Conservation (phyloP, 1,140 invertebrate genomes). For the Oscheius sp. region DNA sequence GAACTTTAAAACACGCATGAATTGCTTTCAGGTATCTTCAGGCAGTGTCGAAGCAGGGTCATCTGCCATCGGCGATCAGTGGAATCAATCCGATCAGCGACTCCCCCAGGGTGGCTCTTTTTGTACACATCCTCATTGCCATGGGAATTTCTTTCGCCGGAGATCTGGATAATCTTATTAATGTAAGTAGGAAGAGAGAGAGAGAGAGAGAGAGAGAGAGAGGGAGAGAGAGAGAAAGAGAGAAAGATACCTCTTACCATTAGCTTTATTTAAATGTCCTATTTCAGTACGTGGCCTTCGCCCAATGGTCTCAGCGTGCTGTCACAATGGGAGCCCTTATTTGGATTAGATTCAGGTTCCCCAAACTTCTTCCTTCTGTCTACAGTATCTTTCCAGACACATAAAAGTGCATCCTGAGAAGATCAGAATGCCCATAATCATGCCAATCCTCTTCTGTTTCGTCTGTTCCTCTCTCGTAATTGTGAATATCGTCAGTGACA, state of each 20-base stretch:
- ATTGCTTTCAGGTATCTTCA: constrained; percentile 30
- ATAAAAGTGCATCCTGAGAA: constrained; percentile 28
- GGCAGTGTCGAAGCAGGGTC: constrained; percentile 17
- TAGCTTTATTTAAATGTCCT: not conserved
- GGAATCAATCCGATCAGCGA: constrained; percentile 31
- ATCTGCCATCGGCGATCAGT: constrained; percentile 19
- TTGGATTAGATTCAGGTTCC: constrained; percentile 11
- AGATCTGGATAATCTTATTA: constrained; percentile 31
- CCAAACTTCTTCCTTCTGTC: not conserved
- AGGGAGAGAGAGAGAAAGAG: no score
- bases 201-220: no score
- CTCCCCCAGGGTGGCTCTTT: constrained; percentile 35
- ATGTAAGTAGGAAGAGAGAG: no score
- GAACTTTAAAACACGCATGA: not conserved
- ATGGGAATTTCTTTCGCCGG: constrained; percentile 36
- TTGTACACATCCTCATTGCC: constrained; percentile 33
- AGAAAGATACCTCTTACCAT: no score
- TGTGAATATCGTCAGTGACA: constrained; percentile 24
- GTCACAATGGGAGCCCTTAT: constrained; percentile 28
- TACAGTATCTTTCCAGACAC: constrained; percentile 8
- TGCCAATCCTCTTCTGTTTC: constrained; percentile 37
- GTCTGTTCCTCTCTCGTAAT: constrained; percentile 32
- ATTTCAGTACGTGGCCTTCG: constrained; percentile 25
- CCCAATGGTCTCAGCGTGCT: constrained; percentile 27
- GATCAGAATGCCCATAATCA: constrained; percentile 33